phyloP scores from a whole-genome alignment of 2,113 vertebrate species.

The Hystrix cristata region DNA sequence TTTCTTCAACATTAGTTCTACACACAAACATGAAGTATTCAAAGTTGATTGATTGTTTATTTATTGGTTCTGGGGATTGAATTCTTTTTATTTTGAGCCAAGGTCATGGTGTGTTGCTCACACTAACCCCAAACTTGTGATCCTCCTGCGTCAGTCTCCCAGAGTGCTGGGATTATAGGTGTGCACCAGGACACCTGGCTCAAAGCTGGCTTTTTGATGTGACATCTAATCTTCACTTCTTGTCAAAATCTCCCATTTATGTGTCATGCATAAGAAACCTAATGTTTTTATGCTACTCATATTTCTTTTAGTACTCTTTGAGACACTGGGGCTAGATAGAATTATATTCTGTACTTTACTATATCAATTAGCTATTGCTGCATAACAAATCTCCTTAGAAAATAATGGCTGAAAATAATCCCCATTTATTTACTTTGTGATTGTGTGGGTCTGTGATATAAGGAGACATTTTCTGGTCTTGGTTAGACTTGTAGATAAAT shows the following conservation, averaged over 20 bases:
- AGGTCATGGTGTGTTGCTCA: not conserved
- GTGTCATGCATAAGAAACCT: not conserved
- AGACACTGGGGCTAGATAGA: not conserved
- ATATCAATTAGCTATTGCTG: not conserved
- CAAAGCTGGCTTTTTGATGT: not conserved
- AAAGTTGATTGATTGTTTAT: not conserved
- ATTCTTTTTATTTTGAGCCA: not conserved
- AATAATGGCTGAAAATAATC: not conserved
- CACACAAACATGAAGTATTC: not conserved
- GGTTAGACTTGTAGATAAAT: slow-evolving; percentile 21
- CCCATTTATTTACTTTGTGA: slow-evolving; percentile 13
- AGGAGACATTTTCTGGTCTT: not conserved
- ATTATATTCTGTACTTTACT: not conserved
- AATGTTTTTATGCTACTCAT: not conserved
- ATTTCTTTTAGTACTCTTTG: not conserved
- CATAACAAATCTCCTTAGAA: not conserved
- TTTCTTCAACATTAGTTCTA: not conserved
- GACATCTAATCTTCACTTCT: not conserved
- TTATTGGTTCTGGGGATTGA: not conserved
- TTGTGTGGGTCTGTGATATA: not conserved
- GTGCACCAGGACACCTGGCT: not conserved
- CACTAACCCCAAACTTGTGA: not conserved
- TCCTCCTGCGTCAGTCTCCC: not conserved
- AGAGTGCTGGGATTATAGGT: not conserved
- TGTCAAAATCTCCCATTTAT: not conserved